Evolutionary conservation across 2,888 invertebrate species (phyloP), one percentile per base, ranked within the genome.

Genomic region (Tipula confusa): DNA sequence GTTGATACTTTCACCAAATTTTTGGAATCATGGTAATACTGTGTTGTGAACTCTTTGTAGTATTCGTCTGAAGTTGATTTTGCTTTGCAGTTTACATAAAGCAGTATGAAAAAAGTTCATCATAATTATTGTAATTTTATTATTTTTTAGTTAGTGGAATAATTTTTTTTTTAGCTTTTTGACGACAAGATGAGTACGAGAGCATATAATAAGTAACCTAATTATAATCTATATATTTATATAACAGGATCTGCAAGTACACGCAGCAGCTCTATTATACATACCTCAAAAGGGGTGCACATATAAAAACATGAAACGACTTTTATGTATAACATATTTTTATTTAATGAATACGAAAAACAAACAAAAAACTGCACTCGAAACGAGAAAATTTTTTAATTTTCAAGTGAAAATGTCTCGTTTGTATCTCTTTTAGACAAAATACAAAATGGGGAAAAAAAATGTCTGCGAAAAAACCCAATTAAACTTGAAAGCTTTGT

Each of bases 361-460:
- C n/a, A n/a, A n/a, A n/a, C n/a, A n/a, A n/a, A n/a, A n/a, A n/a
- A n/a, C n/a, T 64, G 64, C 24, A 24, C 64, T 64, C 64, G 64
- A 64, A 64, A 64, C 18, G 24, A 64, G 24, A 64, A 64, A 64
- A 24, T 24, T 64, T n/a, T 64, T 9, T 64, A 64, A 64, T 64
- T 64, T 64, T 64, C 64, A 64, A 64, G 64, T 64, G 64, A 64
- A 64, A 64, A 64, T 64, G 64, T 64, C 64, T 64, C 64, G 64
- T 64, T 64, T 64, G 64, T 64, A 64, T 64, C 64, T 64, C 24
- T 64, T 64, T 64, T 24, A 64, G 24, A 64, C 13, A 24, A 43
- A 43, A 43, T n/a, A n/a, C n/a, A n/a, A n/a, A n/a, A n/a, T n/a
- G n/a, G n/a, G 43, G 2, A 38, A 48, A 48, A 48, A 48, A 64